Percentiles rank a stretch among this genome's conserved stretches.
phyloP scores from a whole-genome alignment of 2,888 invertebrate genomes.

The Rhamphomyia laevipes region DNA sequence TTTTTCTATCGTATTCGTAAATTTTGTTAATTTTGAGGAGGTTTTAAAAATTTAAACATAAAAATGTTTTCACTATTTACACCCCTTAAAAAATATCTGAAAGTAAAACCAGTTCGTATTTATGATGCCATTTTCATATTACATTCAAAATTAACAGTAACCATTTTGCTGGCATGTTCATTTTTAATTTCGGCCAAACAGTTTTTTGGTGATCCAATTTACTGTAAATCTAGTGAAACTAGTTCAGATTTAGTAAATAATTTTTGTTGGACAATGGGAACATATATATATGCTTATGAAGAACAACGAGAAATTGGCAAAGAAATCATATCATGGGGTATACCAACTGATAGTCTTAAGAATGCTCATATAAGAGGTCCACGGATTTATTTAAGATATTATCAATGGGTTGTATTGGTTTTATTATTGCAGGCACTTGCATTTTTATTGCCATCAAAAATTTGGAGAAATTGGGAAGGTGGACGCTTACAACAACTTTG shows the following conservation, averaged over 20 bases:
- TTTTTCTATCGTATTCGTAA: no score
- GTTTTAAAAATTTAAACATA: no score
- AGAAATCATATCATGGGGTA: constrained; percentile 40
- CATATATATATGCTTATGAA: constrained; percentile 40
- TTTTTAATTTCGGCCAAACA: neutral
- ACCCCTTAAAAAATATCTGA: neutral
- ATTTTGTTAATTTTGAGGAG: no score
- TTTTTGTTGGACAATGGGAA: constrained; percentile 71
- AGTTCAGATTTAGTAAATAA: constrained; percentile 54
- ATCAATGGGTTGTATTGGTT: constrained; percentile 34
- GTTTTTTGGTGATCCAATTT: constrained; percentile 65
- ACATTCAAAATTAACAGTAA: neutral
- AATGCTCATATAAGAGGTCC: constrained; percentile 24
- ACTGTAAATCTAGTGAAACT: constrained; percentile 49
- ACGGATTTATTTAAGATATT: constrained; percentile 30
- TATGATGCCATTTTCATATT: neutral
- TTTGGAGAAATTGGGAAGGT: constrained; percentile 38
- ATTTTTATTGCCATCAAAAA: constrained; percentile 31
- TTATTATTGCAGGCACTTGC: constrained; percentile 27
- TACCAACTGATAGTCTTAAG: constrained; percentile 34
- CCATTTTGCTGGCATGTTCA: neutral
- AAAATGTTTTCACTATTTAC: neutral
- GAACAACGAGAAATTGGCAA: constrained; percentile 1
- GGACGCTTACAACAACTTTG: constrained; percentile 36
- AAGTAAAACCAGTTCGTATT: neutral